A percentile compares a stretch with the other conserved stretches of the same genome.
Conservation (phyloP, 1,140 invertebrate species). For the Hylyphantes graminicola region DNA sequence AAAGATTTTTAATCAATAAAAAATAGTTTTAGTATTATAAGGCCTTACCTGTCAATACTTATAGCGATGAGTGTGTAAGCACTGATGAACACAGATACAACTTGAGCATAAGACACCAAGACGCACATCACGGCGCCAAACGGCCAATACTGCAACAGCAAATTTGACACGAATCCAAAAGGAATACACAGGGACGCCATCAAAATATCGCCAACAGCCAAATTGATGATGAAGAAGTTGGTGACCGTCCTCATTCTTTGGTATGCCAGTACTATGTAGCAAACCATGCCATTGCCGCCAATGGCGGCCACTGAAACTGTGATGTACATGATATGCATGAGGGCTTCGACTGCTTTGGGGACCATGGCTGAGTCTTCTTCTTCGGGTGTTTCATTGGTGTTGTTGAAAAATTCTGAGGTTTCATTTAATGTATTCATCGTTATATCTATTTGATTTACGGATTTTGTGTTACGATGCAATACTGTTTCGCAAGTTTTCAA, state of each 20-base stretch:
- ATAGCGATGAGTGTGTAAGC: slow-evolving; percentile 88
- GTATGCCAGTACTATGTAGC: slow-evolving; percentile 87
- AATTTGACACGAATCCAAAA: slow-evolving; percentile 81
- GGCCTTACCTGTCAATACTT: slow-evolving; percentile 77
- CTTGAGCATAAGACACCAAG: slow-evolving; percentile 81
- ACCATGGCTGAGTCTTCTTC: neutral
- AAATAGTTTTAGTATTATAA: too few species aligned
- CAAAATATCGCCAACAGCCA: slow-evolving; percentile 85
- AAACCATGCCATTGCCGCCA: slow-evolving; percentile 84
- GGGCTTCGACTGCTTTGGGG: slow-evolving; percentile 61
- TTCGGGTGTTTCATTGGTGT: too few species aligned
- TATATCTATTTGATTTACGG: too few species aligned
- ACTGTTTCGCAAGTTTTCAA: too few species aligned
- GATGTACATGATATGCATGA: slow-evolving; percentile 78
- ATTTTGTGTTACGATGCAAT: too few species aligned
- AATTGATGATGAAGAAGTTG: slow-evolving; percentile 87
- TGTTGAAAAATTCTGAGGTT: too few species aligned
- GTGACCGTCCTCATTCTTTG: slow-evolving; percentile 77
- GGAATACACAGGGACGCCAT: slow-evolving; percentile 88
- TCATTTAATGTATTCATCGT: too few species aligned
- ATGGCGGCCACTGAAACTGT: slow-evolving; percentile 81
- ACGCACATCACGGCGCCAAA: slow-evolving; percentile 82
- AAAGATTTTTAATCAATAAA: too few species aligned
- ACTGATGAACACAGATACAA: slow-evolving; percentile 83
- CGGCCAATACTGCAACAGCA: slow-evolving; percentile 84